Evolutionary conservation across 2,888 invertebrate genomes (phyloP).

Genomic region (Leptopilina myrica): DNA sequence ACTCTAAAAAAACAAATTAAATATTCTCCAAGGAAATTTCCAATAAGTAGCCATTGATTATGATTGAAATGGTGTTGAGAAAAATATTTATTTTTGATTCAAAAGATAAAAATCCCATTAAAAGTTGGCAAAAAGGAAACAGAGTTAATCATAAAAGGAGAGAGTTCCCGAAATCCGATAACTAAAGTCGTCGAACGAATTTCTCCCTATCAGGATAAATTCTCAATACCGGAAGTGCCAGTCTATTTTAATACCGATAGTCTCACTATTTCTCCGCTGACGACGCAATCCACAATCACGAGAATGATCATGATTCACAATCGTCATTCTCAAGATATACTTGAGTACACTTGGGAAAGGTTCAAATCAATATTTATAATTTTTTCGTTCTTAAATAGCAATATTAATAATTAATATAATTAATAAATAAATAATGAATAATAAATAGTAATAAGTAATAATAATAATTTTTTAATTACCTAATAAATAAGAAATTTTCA

Average conservation of each 20-base stretch:
- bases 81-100: background rate
- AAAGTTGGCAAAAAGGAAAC: slow-evolving; percentile 50
- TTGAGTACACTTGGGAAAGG: slow-evolving; percentile 75
- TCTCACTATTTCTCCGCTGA: slow-evolving; percentile 67
- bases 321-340: slow-evolving; percentile 64
- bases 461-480: background rate
- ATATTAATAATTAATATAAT: too few species aligned
- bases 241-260: slow-evolving; percentile 72
- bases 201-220: slow-evolving; percentile 28
- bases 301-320: slow-evolving; percentile 75
- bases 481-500: too few species aligned
- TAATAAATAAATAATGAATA: background rate
- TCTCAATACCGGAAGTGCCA: slow-evolving; percentile 54
- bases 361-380: slow-evolving; percentile 28
- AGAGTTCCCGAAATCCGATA: slow-evolving; percentile 46
- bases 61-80: too few species aligned
- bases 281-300: slow-evolving; percentile 67
- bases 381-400: too few species aligned
- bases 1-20: too few species aligned
- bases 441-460: background rate
- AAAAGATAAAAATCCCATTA: slow-evolving; percentile 49
- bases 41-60: too few species aligned
- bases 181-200: slow-evolving; percentile 25
- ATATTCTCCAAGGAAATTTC: too few species aligned
- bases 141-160: slow-evolving; percentile 54